A percentile compares a stretch with the other conserved stretches of the same genome.
phyloP scores from a whole-genome alignment of 1,140 invertebrate genomes.

The Aphelinus atriplicis region DNA sequence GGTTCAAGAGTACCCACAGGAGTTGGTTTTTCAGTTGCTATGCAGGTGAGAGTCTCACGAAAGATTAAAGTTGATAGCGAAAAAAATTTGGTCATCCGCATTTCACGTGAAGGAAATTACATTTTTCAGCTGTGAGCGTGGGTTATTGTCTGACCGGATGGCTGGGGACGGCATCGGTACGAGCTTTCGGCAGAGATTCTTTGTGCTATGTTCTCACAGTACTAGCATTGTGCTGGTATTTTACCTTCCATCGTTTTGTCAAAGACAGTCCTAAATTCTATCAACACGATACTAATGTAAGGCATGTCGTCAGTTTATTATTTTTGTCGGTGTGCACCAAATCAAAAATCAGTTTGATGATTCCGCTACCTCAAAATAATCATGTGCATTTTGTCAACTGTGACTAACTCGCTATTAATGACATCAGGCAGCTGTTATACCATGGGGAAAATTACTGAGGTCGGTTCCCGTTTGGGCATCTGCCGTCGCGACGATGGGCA shows the following conservation, averaged over 20 bases:
- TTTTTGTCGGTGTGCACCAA: not conserved
- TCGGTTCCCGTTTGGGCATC: constrained; percentile 72
- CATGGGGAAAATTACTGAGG: constrained; percentile 68
- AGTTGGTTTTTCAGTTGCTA: constrained; percentile 71
- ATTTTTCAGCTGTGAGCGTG: constrained; percentile 66
- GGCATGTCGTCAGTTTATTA: constrained; percentile 19
- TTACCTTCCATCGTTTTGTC: constrained; percentile 75
- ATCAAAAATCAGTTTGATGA: too few relatives aligned
- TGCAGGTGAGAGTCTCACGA: constrained; percentile 61
- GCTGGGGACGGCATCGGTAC: constrained; percentile 67
- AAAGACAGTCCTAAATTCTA: constrained; percentile 69
- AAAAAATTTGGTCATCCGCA: constrained; percentile 14
- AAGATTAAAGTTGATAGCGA: not conserved
- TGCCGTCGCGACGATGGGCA: constrained; percentile 70
- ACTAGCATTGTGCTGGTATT: constrained; percentile 73
- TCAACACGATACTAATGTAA: constrained; percentile 64
- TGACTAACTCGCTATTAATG: not conserved
- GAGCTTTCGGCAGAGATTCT: constrained; percentile 67
- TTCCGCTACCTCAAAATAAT: too few relatives aligned
- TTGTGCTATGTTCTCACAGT: constrained; percentile 71
- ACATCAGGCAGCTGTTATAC: constrained; percentile 62
- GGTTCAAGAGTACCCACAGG: constrained; percentile 70
- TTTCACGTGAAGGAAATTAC: not conserved
- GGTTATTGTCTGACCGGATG: constrained; percentile 69
- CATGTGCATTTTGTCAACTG: too few relatives aligned